Evolutionary conservation across 2,797 vertebrate genomes (phyloP), one percentile per base, ranked within the genome.

Genomic region (Neomorphus geoffroyi): DNA sequence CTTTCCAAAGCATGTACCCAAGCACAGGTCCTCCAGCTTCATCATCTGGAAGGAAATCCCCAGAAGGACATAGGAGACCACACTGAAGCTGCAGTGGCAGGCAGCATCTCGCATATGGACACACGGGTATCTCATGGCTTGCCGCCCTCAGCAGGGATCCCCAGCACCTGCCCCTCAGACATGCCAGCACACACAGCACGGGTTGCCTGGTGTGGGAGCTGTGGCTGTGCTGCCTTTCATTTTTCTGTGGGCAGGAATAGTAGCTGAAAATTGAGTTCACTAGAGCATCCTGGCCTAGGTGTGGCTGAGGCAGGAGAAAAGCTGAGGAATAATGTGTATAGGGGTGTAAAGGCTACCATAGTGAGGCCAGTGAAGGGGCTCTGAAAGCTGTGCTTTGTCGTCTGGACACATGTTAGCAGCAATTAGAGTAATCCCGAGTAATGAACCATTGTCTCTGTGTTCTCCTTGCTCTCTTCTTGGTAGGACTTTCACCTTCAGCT

Each of bases 181-280:
- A 11, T 2, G 3, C 32, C 1, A 1, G 50, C 0, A 1, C 2
- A 7, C 23, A 4, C 39, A 37, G 5, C 0, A 9, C 33, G n/a
- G 3, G 1, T 35, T 35, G n/a, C 4, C 8, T 51, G 24, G 75
- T 3, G 0, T 65, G 67, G 60, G 75, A 82, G 53, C 75, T 72
- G 9, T 54, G 53, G 45, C 35, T 67, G 11, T 24, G 30, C 79
- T 84, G 30, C 50, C 74, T 72, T 69, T 75, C 71, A 19, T 46
- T 92, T 69, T 43, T 85, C 35, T 61, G 7, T 5, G 22, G 26
- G 27, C 48, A 61, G 81, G 21, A 45, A 69, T 1, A 67, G 41
- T 19, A 37, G 41, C 43, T 1, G 1, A 53, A 72, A 77, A 46
- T 5, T 23, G 26, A 66, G 60, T 73, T 94, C 39, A 19, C 27